Base-by-base conservation (phyloP, 2,797 vertebrate genomes). In the Aplochiton taeniatus region DNA sequence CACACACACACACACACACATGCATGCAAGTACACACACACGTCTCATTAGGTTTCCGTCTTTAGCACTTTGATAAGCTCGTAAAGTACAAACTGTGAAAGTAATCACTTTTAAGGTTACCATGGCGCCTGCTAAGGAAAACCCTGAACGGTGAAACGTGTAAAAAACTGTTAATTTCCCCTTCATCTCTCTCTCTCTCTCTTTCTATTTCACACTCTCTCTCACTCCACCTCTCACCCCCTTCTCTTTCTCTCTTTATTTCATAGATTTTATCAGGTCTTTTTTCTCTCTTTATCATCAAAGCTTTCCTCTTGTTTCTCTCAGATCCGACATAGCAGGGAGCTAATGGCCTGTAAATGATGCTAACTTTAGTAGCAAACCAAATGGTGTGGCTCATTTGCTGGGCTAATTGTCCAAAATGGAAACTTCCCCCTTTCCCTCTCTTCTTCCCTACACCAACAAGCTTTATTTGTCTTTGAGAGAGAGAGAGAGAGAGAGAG, bases 331-430 rank as follows among this genome's bases (percentile, higher is more conserved):
- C 76, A 74, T 73, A 73, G 76, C 67, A 45, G 63, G 70, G 61
- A 74, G 68, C 66, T 81, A 79, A 85, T 80, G 83, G 75, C 60
- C 77, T 68, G 69, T 75, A 75, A 82, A 83, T 78, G 73, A 81
- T 75, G 74, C 73, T 81, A 78, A 77, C 76, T 50, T 65, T 68
- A 54, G 61, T 58, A 66, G 56, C 66, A 75, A 82, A 81, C 78
- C 31, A 81, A 82, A 81, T 65, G 60, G 58, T 66, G 58, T 50
- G 74, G 67, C 73, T 82, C 67, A 76, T 74, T 82, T 72, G 14
- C 62, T 51, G 58, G 61, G 70, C 61, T 79, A 79, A 77, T 79
- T 79, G 69, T 68, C 65, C 73, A 62, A 74, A 80, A 77, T 78
- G 67, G 73, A 79, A 74, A 82, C 70, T 81, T 78, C 69, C 69